Conservation (phyloP, 2,113 vertebrate species). For the Eudorcas thomsonii region DNA sequence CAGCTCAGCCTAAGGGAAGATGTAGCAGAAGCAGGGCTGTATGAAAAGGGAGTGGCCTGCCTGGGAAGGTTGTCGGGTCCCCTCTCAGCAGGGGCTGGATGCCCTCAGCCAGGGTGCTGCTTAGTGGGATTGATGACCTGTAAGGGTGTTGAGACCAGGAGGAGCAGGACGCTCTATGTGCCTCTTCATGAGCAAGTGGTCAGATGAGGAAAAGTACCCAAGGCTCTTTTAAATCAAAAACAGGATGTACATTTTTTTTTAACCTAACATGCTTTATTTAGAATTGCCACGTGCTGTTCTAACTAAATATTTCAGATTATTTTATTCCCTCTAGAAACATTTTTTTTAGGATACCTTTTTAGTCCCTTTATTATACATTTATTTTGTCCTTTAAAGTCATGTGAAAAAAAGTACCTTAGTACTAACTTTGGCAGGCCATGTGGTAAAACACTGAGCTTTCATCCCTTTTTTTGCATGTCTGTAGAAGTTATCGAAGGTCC, state of each 20-base stretch:
- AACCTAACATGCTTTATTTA: conserved; percentile 35
- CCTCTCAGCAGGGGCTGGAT: not conserved
- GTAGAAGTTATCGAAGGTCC: not conserved
- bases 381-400: conserved; percentile 11
- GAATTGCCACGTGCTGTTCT: conserved; percentile 32
- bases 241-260: conserved; percentile 30
- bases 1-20: not conserved
- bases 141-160: not conserved
- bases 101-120: not conserved
- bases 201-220: conserved; percentile 5
- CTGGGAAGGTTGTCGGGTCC: not conserved
- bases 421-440: not conserved
- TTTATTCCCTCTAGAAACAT: conserved; percentile 14
- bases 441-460: not conserved
- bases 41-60: not conserved
- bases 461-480: not conserved
- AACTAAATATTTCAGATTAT: conserved; percentile 15
- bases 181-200: not conserved
- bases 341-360: conserved; percentile 24
- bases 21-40: not conserved
- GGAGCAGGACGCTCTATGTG: not conserved
- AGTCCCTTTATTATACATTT: not conserved
- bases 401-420: not conserved
- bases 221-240: conserved; percentile 38
- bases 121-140: not conserved